Evolutionary conservation across 2,888 invertebrate genomes (phyloP).

Genomic region (Nymphalis polychloros): DNA sequence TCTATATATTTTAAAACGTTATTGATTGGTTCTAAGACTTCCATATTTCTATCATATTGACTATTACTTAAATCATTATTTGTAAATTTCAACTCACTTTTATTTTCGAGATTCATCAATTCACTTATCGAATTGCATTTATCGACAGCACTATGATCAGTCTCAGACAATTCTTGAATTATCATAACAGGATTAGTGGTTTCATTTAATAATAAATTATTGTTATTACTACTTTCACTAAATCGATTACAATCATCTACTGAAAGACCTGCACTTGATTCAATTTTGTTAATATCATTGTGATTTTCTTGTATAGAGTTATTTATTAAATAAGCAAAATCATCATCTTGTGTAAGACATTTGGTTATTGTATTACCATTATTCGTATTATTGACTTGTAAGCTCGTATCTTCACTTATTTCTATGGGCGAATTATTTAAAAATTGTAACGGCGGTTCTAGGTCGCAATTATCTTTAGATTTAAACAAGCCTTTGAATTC

Average conservation of each 20-base stretch:
- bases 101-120: conserved; percentile 18
- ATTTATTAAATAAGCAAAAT: background rate
- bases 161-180: background rate
- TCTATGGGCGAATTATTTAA: background rate
- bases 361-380: background rate
- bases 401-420: background rate
- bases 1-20: conserved; percentile 23
- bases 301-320: background rate
- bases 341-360: background rate
- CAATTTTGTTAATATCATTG: background rate
- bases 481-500: background rate
- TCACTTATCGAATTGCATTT: background rate
- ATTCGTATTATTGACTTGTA: background rate
- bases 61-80: conserved; percentile 23
- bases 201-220: background rate
- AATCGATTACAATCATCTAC: background rate
- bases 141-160: background rate
- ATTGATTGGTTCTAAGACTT: conserved; percentile 11
- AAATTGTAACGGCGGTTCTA: background rate
- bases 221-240: background rate
- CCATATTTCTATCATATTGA: conserved; percentile 21
- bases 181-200: background rate
- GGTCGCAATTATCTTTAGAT: background rate
- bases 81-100: conserved; percentile 19
- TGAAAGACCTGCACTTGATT: background rate